phyloP scores from a whole-genome alignment of 2,113 vertebrate species.

The Sitta europaea region DNA sequence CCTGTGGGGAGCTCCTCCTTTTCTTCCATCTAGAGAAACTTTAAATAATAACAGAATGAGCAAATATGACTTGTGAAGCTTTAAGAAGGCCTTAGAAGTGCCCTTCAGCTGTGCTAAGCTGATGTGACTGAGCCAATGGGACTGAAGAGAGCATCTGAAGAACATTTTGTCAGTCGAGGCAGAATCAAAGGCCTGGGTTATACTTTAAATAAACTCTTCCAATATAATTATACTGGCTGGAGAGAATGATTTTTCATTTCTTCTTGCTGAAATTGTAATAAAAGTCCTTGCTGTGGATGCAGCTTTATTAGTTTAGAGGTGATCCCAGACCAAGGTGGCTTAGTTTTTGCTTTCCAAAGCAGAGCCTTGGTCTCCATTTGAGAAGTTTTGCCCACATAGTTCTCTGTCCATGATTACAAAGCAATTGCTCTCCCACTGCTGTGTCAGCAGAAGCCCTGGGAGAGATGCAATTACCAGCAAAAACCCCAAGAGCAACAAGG shows the following conservation, averaged over 20 bases:
- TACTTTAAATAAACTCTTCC: not conserved
- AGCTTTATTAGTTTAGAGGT: not conserved
- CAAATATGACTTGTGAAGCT: not conserved
- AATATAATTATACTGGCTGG: not conserved
- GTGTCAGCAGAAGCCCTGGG: conserved; percentile 2
- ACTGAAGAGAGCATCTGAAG: not conserved
- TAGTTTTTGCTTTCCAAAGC: conserved; percentile 24
- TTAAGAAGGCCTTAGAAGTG: not conserved
- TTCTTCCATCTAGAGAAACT: not conserved
- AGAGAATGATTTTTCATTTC: conserved; percentile 5
- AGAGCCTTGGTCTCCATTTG: not conserved
- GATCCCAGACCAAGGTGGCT: not conserved
- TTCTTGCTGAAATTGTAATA: not conserved
- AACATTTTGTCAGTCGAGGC: not conserved
- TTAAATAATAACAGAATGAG: not conserved
- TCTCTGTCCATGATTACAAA: not conserved
- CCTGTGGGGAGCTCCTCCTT: not conserved
- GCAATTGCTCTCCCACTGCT: not conserved
- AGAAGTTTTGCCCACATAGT: not conserved
- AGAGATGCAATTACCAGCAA: not conserved
- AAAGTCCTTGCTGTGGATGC: not conserved
- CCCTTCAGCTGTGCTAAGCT: not conserved
- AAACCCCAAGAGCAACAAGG: not conserved
- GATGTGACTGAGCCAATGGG: not conserved
- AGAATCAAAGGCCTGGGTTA: conserved; percentile 4